Percentiles rank a stretch among this genome's conserved stretches.
These are phyloP conservation scores for Conomelus anceps DNA, from an alignment of 2,888 invertebrate species.

Conservation along the genomic window DNA sequence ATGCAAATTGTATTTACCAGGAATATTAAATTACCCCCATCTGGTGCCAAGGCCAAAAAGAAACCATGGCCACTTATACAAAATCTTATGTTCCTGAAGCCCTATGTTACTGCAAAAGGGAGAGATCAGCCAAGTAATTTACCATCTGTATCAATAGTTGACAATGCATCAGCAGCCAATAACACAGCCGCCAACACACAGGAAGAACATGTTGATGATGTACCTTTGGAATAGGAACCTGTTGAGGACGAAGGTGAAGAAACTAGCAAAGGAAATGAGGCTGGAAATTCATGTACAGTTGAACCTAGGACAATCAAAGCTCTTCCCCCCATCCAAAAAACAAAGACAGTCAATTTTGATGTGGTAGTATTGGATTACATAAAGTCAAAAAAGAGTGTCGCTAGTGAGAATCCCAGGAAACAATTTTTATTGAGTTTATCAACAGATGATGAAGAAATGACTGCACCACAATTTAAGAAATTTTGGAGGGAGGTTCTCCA, in stretches of 20 bases:
- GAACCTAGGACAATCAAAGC: background rate
- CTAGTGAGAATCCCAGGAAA: background rate
- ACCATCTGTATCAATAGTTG: background rate
- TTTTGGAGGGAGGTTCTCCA: conserved; percentile 1
- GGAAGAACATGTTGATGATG: no score
- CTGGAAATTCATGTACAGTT: background rate
- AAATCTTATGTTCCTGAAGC: conserved; percentile 19
- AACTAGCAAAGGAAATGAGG: conserved; percentile 3
- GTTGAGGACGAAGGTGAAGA: conserved; percentile 7
- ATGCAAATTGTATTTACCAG: conserved; percentile 15
- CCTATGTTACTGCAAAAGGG: conserved; percentile 16
- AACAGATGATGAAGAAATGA: conserved; percentile 1
- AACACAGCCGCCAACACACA: background rate
- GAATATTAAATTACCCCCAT: conserved; percentile 15
- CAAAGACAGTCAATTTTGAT: background rate
- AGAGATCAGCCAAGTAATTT: conserved; percentile 16
- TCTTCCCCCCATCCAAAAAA: background rate
- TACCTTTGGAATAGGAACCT: no score
- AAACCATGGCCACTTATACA: conserved; percentile 18
- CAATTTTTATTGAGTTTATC: background rate
- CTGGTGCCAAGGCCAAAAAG: conserved; percentile 23
- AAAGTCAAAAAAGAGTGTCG: background rate
- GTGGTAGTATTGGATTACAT: conserved; percentile 2
- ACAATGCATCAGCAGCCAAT: conserved; percentile 1
- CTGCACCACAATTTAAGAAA: background rate